A percentile compares a stretch with the other conserved stretches of the same genome.
These are phyloP conservation scores for Odontocolon sp. DNA, from an alignment of 2,888 invertebrate genomes.

Conservation along the genomic window DNA sequence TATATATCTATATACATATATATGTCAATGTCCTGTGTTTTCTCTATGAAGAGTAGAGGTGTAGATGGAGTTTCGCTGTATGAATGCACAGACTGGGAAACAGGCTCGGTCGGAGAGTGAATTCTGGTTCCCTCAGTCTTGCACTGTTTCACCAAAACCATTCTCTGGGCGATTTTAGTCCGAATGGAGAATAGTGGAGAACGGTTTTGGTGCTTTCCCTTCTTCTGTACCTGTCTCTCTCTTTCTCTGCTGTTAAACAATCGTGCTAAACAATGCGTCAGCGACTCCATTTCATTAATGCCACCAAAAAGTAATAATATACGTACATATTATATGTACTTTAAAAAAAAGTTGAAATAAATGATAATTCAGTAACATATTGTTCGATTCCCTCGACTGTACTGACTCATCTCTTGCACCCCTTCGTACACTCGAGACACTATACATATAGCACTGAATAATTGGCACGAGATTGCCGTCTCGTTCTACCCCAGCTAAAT, in stretches of 20 bases:
- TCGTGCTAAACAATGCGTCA: too few relatives aligned
- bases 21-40: conserved; percentile 15
- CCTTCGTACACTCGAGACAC: neutral
- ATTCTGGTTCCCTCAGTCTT: conserved; percentile 31
- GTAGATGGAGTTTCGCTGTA: conserved; percentile 20
- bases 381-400: too few relatives aligned
- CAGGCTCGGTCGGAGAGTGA: conserved; percentile 32
- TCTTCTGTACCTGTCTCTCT: neutral
- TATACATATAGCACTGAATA: conserved; percentile 1
- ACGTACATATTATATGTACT: too few relatives aligned
- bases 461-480: conserved; percentile 42
- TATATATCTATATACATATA: too few relatives aligned
- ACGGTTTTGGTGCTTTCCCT: neutral
- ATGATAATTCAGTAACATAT: too few relatives aligned
- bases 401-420: neutral
- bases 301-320: too few relatives aligned
- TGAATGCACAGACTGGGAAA: conserved; percentile 17
- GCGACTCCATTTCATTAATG: too few relatives aligned
- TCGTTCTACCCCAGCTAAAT: conserved; percentile 28
- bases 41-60: conserved; percentile 9
- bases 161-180: neutral
- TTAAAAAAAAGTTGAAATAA: too few relatives aligned
- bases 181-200: neutral
- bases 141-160: conserved; percentile 21
- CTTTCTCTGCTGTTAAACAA: too few relatives aligned